A percentile compares a stretch with the other conserved stretches of the same genome.
Conservation (phyloP, 2,888 invertebrate species). For the Rhorus exstirpatorius region DNA sequence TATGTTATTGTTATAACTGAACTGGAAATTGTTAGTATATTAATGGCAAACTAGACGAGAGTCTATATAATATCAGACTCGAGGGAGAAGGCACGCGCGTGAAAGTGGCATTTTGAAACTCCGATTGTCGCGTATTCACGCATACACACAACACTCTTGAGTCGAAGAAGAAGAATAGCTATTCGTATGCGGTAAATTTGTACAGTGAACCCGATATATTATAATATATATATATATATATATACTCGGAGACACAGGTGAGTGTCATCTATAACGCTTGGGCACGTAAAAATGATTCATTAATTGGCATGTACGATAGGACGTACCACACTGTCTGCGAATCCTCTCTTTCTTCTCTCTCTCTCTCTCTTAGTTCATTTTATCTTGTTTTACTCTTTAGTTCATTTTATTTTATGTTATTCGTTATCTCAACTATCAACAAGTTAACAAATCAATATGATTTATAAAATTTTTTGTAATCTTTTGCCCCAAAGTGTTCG, state of each 20-base stretch:
- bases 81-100: conserved; percentile 60
- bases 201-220: conserved; percentile 10
- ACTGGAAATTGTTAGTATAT: not conserved
- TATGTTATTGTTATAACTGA: too few relatives aligned
- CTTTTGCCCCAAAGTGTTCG: too few relatives aligned
- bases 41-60: conserved; percentile 27
- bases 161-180: too few relatives aligned
- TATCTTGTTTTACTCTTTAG: not conserved
- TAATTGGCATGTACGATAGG: conserved; percentile 52
- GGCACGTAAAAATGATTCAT: conserved; percentile 63
- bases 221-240: conserved; percentile 1
- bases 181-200: too few relatives aligned
- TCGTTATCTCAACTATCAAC: too few relatives aligned
- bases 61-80: conserved; percentile 29
- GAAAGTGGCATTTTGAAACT: conserved; percentile 67
- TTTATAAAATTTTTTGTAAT: too few relatives aligned
- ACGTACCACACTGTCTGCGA: conserved; percentile 18
- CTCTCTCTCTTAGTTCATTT: too few relatives aligned
- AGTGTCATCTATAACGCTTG: conserved; percentile 2
- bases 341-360: conserved; percentile 20
- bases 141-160: too few relatives aligned
- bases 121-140: conserved; percentile 61
- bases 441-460: too few relatives aligned
- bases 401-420: too few relatives aligned
- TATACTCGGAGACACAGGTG: conserved; percentile 14